These are phyloP conservation scores for Megaceryle alcyon DNA, from an alignment of 2,797 vertebrate genomes.

Conservation along the genomic window DNA sequence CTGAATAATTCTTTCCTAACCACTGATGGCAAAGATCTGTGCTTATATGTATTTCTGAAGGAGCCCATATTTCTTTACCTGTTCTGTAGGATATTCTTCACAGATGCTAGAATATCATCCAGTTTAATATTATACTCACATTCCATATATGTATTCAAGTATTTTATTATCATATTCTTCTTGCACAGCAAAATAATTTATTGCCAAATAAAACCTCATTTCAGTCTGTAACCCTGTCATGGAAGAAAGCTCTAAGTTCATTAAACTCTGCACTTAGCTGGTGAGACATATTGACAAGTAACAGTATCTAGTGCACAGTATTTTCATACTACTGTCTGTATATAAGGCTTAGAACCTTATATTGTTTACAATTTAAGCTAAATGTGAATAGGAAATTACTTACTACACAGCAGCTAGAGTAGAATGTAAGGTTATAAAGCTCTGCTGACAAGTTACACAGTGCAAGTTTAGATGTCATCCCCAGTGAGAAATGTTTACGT, in stretches of 20 bases:
- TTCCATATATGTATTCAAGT: fast-evolving
- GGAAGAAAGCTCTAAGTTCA: not conserved
- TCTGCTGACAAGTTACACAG: not conserved
- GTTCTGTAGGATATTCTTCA: not conserved
- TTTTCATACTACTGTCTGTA: not conserved
- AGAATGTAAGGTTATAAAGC: not conserved
- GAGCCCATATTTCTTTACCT: not conserved
- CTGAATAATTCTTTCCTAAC: not conserved
- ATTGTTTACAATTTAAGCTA: not conserved
- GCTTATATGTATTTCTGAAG: not conserved
- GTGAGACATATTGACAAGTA: not conserved
- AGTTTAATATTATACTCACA: not conserved
- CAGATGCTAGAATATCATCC: not conserved
- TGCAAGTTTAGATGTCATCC: not conserved
- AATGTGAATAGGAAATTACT: not conserved
- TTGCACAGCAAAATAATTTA: not conserved
- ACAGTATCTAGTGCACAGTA: not conserved
- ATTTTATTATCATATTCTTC: not conserved
- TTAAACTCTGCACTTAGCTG: not conserved
- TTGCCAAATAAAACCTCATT: not conserved
- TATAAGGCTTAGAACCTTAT: not conserved
- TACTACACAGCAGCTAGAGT: not conserved
- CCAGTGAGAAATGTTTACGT: not conserved
- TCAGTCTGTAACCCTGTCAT: not conserved
- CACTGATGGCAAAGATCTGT: not conserved